These are phyloP conservation scores for Heliconius aoede DNA, from an alignment of 2,888 invertebrate genomes.

Conservation along the genomic window DNA sequence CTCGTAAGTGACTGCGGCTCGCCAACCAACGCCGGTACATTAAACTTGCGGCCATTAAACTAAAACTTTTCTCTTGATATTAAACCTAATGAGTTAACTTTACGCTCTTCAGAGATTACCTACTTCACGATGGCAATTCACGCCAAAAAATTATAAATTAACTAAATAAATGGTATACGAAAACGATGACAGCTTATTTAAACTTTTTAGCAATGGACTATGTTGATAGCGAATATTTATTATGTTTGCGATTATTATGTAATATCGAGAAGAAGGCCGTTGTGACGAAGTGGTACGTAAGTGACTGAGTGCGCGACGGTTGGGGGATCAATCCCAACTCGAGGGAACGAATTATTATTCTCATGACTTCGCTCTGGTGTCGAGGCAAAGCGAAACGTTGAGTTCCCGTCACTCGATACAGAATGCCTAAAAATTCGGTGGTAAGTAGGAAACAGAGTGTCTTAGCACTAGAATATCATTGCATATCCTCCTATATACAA, in stretches of 20 bases:
- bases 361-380: too few species aligned
- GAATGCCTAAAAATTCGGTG: too few species aligned
- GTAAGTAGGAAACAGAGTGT: too few species aligned
- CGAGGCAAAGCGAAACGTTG: too few species aligned
- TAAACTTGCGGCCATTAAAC: conserved; percentile 64
- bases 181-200: conserved; percentile 15
- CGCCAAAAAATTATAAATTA: conserved; percentile 26
- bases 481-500: too few species aligned
- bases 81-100: conserved; percentile 74
- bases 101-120: conserved; percentile 61
- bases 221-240: conserved; percentile 9
- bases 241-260: background rate
- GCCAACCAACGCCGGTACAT: conserved; percentile 52
- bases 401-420: too few species aligned
- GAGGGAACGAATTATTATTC: too few species aligned
- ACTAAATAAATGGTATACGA: conserved; percentile 5
- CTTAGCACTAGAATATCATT: too few species aligned
- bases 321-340: too few species aligned
- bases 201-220: conserved; percentile 21
- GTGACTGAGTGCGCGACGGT: too few species aligned
- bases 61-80: conserved; percentile 74
- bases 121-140: conserved; percentile 51
- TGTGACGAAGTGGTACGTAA: too few species aligned
- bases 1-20: conserved; percentile 9
- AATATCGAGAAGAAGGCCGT: background rate